Base-by-base conservation (phyloP, 2,888 invertebrate genomes). In the Isoperla grammatica region DNA sequence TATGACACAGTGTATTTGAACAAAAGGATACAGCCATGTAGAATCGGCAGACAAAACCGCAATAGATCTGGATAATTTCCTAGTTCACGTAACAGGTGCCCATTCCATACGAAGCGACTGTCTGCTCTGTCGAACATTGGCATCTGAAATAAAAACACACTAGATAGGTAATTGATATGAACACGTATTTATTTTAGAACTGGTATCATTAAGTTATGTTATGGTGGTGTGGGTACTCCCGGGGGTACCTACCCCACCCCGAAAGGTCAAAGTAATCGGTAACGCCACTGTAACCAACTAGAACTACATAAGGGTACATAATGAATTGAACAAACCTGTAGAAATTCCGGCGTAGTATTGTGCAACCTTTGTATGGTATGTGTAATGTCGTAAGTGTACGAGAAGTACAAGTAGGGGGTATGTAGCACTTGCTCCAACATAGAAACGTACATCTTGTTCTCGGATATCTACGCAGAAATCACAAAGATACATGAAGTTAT, bases 81-180 rank as follows among this genome's bases (percentile, higher is more conserved):
- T 67, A 92, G 84, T 61, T 88, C 87, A 59, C 83, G 78, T 58
- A 97, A 75, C 1, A 96, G 77, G 71, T 87, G 81, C 0, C 86
- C 84, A 73, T 99, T 99, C 98, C 98, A 99, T 5, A 97, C 82
- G 76, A 97, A 99, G 59, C 95, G 80, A 15, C 80, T 78, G 74
- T 98, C 97, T 0, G 95, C 88, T 37, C 92, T 80, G 65, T 86
- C 85, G 57, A 86, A 80, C 58, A 92, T 74, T 0, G 90, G 86
- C 79, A 84, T 84, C 80, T 87, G 72, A 6, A 74, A 69, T 65
- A 72, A 74, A 55, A 57, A 61, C 46, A 57, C 35, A 62, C 19
- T n/a, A n/a, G n/a, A n/a, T n/a, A n/a, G n/a, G n/a, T n/a, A n/a
- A n/a, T n/a, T n/a, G n/a, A n/a, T n/a, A n/a, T n/a, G n/a, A n/a